phyloP scores from a whole-genome alignment of 2,113 vertebrate species.

The Phalacrocorax pelagicus region DNA sequence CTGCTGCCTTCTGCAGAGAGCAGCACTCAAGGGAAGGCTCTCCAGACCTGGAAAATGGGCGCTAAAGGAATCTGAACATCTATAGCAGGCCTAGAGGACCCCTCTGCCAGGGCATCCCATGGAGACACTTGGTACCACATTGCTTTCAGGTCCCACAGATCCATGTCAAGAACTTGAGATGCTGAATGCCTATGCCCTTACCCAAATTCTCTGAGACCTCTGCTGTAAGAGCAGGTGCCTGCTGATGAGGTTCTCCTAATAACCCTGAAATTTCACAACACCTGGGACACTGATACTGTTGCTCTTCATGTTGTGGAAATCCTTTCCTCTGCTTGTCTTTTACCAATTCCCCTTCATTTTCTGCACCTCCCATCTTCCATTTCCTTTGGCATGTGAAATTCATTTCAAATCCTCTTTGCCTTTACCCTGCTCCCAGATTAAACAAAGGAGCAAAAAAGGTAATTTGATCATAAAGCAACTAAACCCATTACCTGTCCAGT shows the following conservation, averaged over 20 bases:
- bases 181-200: background rate
- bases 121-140: rapidly evolving
- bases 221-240: background rate
- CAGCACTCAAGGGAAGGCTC: background rate
- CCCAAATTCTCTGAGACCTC: background rate
- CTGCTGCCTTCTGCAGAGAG: background rate
- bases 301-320: background rate
- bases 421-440: background rate
- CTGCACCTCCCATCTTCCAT: background rate
- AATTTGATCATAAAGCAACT: background rate
- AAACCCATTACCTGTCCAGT: background rate
- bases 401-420: background rate
- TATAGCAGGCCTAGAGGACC: background rate
- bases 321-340: background rate
- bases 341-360: background rate
- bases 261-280: background rate
- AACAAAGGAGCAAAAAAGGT: background rate
- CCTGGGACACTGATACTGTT: rapidly evolving
- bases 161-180: background rate
- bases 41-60: background rate
- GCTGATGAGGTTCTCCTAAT: background rate
- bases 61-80: background rate
- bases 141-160: background rate
- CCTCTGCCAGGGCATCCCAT: background rate
- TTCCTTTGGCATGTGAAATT: background rate